A percentile compares a stretch with the other conserved stretches of the same genome.
Conservation (phyloP, 2,888 invertebrate genomes). For the Drosophila siamana region DNA sequence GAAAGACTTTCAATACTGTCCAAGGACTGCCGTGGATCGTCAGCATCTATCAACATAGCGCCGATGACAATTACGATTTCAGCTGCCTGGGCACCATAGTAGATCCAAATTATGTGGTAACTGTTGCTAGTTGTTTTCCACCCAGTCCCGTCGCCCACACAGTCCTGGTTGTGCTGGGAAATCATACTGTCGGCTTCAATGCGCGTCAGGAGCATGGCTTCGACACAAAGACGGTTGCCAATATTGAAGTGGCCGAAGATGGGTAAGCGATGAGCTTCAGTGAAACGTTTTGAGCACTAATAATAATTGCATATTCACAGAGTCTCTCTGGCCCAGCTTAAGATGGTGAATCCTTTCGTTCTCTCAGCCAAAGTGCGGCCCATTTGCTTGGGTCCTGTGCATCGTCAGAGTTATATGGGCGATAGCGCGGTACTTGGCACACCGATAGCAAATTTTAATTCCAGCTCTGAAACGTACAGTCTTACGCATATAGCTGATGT, state of each 20-base stretch:
- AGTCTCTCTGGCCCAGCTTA: background rate
- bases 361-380: constrained; percentile 40
- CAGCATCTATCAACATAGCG: constrained; percentile 40
- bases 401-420: background rate
- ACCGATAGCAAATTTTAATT: background rate
- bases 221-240: constrained; percentile 33
- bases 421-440: constrained; percentile 8
- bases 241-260: background rate
- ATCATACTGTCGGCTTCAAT: constrained; percentile 18
- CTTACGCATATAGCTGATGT: background rate
- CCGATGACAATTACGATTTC: background rate
- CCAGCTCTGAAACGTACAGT: background rate
- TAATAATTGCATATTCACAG: constrained; percentile 22
- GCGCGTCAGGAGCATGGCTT: constrained; percentile 15
- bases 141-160: no score
- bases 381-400: constrained; percentile 19
- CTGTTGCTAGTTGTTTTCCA: constrained; percentile 17
- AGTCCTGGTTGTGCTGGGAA: constrained; percentile 31
- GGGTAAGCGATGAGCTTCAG: constrained; percentile 31
- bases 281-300: background rate
- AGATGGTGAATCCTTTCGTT: constrained; percentile 25
- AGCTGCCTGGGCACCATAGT: constrained; percentile 46
- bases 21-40: constrained; percentile 76
- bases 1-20: constrained; percentile 39
- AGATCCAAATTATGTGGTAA: constrained; percentile 27